Conservation (phyloP, 2,797 vertebrate species). For the Falco rusticolus region DNA sequence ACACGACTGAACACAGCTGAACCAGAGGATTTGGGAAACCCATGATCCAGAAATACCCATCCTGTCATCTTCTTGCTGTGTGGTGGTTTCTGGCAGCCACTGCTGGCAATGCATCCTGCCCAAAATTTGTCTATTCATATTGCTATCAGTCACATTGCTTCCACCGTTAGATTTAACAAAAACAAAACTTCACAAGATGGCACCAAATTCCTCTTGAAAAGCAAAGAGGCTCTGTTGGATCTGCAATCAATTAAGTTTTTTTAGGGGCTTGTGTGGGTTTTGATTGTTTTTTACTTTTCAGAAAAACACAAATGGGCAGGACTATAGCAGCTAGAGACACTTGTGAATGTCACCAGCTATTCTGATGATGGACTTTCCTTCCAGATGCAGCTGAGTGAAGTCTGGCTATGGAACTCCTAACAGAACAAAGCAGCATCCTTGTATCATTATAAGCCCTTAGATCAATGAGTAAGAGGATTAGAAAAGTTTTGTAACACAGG, state of each 20-base stretch:
- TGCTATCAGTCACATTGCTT: neutral
- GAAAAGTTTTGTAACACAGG: neutral
- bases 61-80: neutral
- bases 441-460: neutral
- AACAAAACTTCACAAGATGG: neutral
- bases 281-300: neutral
- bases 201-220: neutral
- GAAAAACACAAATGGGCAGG: neutral
- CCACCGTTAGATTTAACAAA: neutral
- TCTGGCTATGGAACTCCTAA: neutral
- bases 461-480: neutral
- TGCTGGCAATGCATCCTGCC: neutral
- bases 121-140: neutral
- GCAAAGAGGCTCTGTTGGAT: neutral
- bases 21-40: neutral
- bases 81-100: neutral
- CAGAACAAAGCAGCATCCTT: neutral
- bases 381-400: neutral
- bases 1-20: neutral
- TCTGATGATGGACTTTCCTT: neutral
- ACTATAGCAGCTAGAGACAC: neutral
- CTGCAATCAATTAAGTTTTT: neutral
- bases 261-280: fast-evolving
- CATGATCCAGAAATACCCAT: neutral
- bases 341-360: neutral